Base-by-base conservation (phyloP, 1,140 invertebrate genomes). In the Rhagoletis pomonella region DNA sequence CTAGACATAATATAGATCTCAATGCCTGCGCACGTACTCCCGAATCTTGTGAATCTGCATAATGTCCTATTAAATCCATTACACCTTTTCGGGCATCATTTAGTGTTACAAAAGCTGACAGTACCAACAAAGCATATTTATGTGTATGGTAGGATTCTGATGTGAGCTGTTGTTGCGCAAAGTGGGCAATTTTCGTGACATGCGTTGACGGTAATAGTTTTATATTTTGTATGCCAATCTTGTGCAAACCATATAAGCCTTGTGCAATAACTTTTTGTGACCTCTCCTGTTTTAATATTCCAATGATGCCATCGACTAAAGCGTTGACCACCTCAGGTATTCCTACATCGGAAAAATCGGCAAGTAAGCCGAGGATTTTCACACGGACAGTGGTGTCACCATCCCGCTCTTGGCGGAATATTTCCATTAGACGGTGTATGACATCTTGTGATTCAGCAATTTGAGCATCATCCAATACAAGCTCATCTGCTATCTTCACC, bases 1-100 rank as follows among this genome's bases (percentile, higher is more conserved):
- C 97, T 42, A 98, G 93, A 85, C 95, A 95, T 87, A 98, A 95
- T 93, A 99, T 95, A 0, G 97, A 96, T 90, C 96, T 95, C 90
- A 99, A 97, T 2, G 98, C 97, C 92, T 97, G 96, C 88, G 96
- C 96, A 50, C 98, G 94, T 9, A 99, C 98, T 91, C 98, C 94
- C 0, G 98, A 97, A 95, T 99, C 98, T 93, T 97, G 96, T 90
- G 97, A 96, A 91, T 96, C 95, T 29, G 97, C 96, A 93, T 97
- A 98, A 90, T 96, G 96, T 44, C 95, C 95, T 17, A 98, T 94
- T 86, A 97, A 94, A 90, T 95, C 94, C 17, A 97, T 93, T 85
- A 95, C 90, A 29, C 92, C 94, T 64, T 94, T 93, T 89, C 95
- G 94, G 81, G 95, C 93, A 89, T 96, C 94, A 7, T 91, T 89